Percentiles rank a stretch among this genome's conserved stretches.
Conservation (phyloP, 1,140 invertebrate species). For the Sitophilus oryzae region DNA sequence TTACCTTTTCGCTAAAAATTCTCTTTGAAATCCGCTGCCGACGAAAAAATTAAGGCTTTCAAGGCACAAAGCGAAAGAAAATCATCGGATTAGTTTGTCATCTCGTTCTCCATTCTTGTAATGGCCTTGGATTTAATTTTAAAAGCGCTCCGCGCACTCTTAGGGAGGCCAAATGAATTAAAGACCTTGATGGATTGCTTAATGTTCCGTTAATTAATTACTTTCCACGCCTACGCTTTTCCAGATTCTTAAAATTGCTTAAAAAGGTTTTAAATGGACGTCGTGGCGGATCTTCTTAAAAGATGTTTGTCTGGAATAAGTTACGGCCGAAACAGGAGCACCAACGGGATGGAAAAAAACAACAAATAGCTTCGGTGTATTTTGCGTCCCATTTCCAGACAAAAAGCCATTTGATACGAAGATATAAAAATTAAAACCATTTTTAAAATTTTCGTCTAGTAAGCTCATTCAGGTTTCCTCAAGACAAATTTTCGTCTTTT, state of each 20-base stretch:
- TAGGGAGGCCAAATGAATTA: constrained; percentile 26
- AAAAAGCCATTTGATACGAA: not conserved
- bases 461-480: not conserved
- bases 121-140: constrained; percentile 24
- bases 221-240: constrained; percentile 19
- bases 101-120: constrained; percentile 6
- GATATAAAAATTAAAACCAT: not conserved
- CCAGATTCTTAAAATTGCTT: constrained; percentile 18
- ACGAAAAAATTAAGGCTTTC: too few relatives aligned
- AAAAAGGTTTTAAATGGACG: constrained; percentile 24
- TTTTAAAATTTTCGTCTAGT: not conserved
- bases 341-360: not conserved
- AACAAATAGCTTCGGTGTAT: not conserved
- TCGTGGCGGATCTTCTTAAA: constrained; percentile 9
- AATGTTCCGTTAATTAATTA: constrained; percentile 34
- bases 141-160: constrained; percentile 24
- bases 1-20: too few relatives aligned
- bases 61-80: too few relatives aligned
- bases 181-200: constrained; percentile 32
- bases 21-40: too few relatives aligned
- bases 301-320: constrained; percentile 6
- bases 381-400: not conserved
- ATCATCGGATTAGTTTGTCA: constrained; percentile 4
- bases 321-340: not conserved
- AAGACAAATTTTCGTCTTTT: not conserved